A percentile compares a stretch with the other conserved stretches of the same genome.
These are phyloP conservation scores for Drosophila paranaensis DNA, from an alignment of 2,888 invertebrate genomes.

Conservation along the genomic window DNA sequence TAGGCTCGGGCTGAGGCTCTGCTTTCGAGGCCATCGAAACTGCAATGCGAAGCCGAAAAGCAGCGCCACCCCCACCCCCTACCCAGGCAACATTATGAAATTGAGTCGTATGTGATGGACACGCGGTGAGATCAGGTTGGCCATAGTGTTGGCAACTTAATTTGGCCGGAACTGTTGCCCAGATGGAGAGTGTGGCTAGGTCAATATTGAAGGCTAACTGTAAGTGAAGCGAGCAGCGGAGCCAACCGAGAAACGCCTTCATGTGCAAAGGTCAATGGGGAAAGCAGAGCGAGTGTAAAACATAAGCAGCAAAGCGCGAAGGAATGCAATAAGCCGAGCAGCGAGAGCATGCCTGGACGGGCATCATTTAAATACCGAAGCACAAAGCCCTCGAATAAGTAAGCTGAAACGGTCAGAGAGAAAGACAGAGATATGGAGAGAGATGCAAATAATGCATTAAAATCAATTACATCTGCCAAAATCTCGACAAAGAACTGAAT, in stretches of 20 bases:
- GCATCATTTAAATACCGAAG: not conserved
- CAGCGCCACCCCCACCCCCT: not conserved
- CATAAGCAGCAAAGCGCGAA: slow-evolving; percentile 1
- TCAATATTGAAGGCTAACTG: not conserved
- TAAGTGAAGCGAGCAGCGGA: not conserved
- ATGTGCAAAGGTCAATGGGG: slow-evolving; percentile 6
- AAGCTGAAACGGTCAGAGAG: not conserved
- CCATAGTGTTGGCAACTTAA: slow-evolving; percentile 21
- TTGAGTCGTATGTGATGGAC: slow-evolving; percentile 26
- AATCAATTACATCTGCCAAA: not conserved
- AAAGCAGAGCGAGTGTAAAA: not conserved
- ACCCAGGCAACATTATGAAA: slow-evolving; percentile 31
- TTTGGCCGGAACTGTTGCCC: not conserved
- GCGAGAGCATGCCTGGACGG: not conserved
- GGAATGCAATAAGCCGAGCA: slow-evolving; percentile 2
- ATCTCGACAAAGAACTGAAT: not conserved
- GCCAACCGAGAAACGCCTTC: not conserved
- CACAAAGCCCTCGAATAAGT: not conserved
- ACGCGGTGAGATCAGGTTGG: slow-evolving; percentile 28
- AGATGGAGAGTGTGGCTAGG: not conserved
- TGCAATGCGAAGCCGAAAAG: slow-evolving; percentile 14
- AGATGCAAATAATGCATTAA: not conserved
- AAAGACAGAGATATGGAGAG: not conserved
- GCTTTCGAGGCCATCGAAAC: slow-evolving; percentile 32
- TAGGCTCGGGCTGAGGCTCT: slow-evolving; percentile 12